Base-by-base conservation (phyloP, 2,888 invertebrate species). In the Standfussiana lucernea region DNA sequence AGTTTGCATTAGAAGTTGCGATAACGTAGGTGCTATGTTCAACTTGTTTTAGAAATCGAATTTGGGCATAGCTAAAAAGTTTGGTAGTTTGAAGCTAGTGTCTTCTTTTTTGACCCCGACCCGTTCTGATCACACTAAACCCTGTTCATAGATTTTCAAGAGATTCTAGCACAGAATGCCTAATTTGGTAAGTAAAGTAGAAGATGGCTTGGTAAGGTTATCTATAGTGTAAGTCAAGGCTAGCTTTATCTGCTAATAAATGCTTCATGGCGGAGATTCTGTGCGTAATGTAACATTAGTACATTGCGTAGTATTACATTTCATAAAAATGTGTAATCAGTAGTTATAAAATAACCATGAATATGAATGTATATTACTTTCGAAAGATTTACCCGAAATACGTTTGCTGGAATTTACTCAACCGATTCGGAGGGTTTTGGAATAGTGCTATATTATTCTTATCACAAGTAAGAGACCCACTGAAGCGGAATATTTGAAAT, bases 1-100 rank as follows among this genome's bases (percentile, higher is more conserved):
- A 95, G 93, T 95, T 95, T 95, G 94, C 95, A 95, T 95, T 96
- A 96, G 96, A 94, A 93, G 91, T 95, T 95, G 95, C 95, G 95
- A 95, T 93, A 91, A 94, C 91, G 96, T 96, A 96, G 96, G 95
- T 95, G 96, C 96, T 96, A 95, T 93, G 90, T 93, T 95, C 94
- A 89, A 95, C 91, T 95, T 95, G 93, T 93, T 94, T 95, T 95
- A 96, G 96, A 93, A 91, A 92, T 95, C 93, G 93, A 95, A 93
- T 95, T 94, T 94, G 95, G 95, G 93, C 93, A 94, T 95, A 95
- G 95, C 93, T 91, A 93, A 92, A 91, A 92, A 91, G 91, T 94
- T 95, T 94, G 93, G 96, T 96, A 96, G 96, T 93, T 95, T 94
- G 95, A 95, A 93, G 95, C 94, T 96, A 96, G 95, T 85, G 96